These are phyloP conservation scores for Pachypsylla venusta DNA, from an alignment of 1,140 invertebrate genomes.

Conservation along the genomic window DNA sequence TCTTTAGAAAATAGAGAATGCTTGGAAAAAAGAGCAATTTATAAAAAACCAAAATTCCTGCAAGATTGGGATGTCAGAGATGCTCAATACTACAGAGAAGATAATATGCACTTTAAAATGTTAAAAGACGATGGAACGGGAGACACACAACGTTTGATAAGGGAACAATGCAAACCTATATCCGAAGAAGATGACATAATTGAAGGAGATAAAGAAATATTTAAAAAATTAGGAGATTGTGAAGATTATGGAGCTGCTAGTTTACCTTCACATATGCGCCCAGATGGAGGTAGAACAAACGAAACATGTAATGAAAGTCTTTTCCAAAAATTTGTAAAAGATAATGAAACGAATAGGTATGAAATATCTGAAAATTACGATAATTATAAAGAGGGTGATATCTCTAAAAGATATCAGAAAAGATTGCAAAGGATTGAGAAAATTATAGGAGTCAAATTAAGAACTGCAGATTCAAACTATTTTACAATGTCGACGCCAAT, in stretches of 20 bases:
- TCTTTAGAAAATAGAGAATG: neutral
- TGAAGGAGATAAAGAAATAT: neutral
- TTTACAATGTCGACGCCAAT: conserved; percentile 6
- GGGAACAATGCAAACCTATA: neutral
- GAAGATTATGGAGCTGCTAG: neutral
- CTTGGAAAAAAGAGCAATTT: neutral
- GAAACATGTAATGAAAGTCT: neutral
- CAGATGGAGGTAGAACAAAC: neutral
- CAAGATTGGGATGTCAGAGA: neutral
- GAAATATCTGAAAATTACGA: too few relatives aligned
- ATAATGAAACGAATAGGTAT: too few relatives aligned
- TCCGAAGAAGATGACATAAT: neutral
- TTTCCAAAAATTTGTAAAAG: neutral
- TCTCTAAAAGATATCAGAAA: neutral
- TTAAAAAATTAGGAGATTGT: neutral
- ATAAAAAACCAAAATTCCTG: neutral
- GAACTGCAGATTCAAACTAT: neutral
- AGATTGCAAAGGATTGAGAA: conserved; percentile 3
- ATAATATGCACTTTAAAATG: neutral
- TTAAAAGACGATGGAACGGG: neutral
- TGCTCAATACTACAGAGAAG: neutral
- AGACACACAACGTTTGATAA: neutral
- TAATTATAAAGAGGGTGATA: neutral
- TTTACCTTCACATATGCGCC: neutral
- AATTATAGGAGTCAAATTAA: neutral